A percentile compares a stretch with the other conserved stretches of the same genome.
Conservation (phyloP, 2,797 vertebrate genomes). For the Enteromius viviparus region DNA sequence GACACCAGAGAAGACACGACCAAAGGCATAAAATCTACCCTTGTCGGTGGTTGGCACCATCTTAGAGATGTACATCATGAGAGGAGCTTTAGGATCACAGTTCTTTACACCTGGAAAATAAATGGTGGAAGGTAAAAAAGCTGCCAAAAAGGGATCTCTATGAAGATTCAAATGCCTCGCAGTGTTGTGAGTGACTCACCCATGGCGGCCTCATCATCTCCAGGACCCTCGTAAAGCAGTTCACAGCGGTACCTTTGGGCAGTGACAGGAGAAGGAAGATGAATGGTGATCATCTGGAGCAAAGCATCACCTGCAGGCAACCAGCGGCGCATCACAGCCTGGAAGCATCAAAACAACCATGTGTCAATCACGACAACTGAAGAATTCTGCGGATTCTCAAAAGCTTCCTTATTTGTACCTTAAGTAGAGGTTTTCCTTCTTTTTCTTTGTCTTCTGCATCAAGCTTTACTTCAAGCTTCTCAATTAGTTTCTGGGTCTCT, state of each 20-base stretch:
- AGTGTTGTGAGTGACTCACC: slow-evolving; percentile 67
- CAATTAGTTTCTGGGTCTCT: slow-evolving; percentile 70
- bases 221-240: slow-evolving; percentile 86
- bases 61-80: slow-evolving; percentile 92
- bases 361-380: neutral
- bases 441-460: slow-evolving; percentile 70
- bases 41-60: slow-evolving; percentile 89
- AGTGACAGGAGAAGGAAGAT: slow-evolving; percentile 86
- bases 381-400: neutral
- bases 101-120: slow-evolving; percentile 81
- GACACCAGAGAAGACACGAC: slow-evolving; percentile 85
- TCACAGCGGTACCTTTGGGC: slow-evolving; percentile 88
- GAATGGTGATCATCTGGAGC: slow-evolving; percentile 90
- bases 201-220: slow-evolving; percentile 86
- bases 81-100: slow-evolving; percentile 85
- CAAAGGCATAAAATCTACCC: slow-evolving; percentile 87
- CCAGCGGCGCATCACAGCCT: slow-evolving; percentile 88
- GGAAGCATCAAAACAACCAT: neutral
- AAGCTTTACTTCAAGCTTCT: slow-evolving; percentile 73
- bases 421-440: slow-evolving; percentile 72
- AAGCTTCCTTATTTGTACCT: slow-evolving; percentile 58
- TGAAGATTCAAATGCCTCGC: neutral
- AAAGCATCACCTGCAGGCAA: slow-evolving; percentile 85
- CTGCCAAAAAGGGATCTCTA: neutral
- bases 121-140: neutral